Evolutionary conservation across 2,797 vertebrate species (phyloP), one percentile per base, ranked within the genome.

Genomic region (Melanotaenia boesemani): DNA sequence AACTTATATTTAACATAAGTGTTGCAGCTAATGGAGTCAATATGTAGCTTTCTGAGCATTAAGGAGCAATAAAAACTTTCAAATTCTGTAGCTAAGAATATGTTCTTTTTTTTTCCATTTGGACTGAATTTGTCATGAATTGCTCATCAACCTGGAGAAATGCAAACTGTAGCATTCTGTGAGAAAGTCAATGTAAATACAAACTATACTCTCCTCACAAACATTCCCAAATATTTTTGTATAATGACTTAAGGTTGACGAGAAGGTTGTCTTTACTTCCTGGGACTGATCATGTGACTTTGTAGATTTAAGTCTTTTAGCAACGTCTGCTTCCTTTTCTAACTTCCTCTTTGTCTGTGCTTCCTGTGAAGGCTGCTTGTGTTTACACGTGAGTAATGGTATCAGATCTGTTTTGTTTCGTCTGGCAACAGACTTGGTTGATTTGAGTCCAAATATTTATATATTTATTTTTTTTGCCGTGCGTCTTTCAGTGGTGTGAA

Each of bases 221-320:
- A 41, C 4, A 37, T 41, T 13, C 12, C 37, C 37, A 15, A 13
- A 37, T 39, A 39, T 4, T 13, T 41, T 15, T 41, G 32, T 34
- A 34, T 34, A 34, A 34, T 34, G 7, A 34, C 32, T 34, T 34
- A 34, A 54, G 6, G 37, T 41, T 37, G 73, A 70, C 4, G 9
- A n/a, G 60, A 63, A 74, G 16, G 57, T 26, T 36, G 34, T 61
- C 69, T 77, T 44, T 28, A 46, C 63, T 48, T 79, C 72, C 70
- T 77, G 59, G 61, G 55, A 52, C 74, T 26, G 58, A 62, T 80
- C 80, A 74, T 55, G 68, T 88, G 85, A 79, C 80, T 71, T 62
- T 10, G 48, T 59, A 50, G 54, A 54, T 57, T 74, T 73, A 6
- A 15, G 61, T 63, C 11, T 26, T 60, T 8, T 48, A 22, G 7